A percentile compares a stretch with the other conserved stretches of the same genome.
These are phyloP conservation scores for Cataglyphis rosenhaueri DNA, from an alignment of 2,888 invertebrate genomes.

Conservation along the genomic window DNA sequence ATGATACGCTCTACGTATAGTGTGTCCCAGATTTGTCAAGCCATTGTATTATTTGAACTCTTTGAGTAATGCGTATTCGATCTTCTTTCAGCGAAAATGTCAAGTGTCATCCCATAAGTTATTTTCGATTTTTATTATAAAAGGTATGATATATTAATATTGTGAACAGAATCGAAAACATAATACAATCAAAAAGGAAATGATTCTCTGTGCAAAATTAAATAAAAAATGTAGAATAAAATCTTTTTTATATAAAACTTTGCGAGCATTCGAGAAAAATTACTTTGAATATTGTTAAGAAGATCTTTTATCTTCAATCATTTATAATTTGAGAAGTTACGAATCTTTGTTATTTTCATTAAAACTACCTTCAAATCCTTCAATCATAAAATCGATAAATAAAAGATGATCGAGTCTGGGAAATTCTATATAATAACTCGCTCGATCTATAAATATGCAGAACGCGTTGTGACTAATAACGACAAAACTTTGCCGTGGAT, in stretches of 20 bases:
- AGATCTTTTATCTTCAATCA: background rate
- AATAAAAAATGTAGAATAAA: background rate
- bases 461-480: conserved; percentile 9
- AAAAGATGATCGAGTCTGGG: background rate
- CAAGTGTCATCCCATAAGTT: background rate
- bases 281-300: background rate
- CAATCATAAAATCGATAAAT: background rate
- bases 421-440: background rate
- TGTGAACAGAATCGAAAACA: background rate
- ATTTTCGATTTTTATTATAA: background rate
- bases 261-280: background rate
- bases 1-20: background rate
- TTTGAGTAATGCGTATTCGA: background rate
- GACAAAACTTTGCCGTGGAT: background rate
- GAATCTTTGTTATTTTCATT: background rate
- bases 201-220: background rate
- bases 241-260: background rate
- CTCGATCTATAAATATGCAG: background rate
- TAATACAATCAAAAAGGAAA: background rate
- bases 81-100: background rate
- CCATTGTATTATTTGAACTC: background rate
- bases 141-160: background rate
- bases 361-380: background rate
- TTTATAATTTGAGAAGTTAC: background rate
- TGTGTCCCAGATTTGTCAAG: conserved; percentile 10